phyloP scores from a whole-genome alignment of 2,113 vertebrate genomes.

The Oryzias celebensis region DNA sequence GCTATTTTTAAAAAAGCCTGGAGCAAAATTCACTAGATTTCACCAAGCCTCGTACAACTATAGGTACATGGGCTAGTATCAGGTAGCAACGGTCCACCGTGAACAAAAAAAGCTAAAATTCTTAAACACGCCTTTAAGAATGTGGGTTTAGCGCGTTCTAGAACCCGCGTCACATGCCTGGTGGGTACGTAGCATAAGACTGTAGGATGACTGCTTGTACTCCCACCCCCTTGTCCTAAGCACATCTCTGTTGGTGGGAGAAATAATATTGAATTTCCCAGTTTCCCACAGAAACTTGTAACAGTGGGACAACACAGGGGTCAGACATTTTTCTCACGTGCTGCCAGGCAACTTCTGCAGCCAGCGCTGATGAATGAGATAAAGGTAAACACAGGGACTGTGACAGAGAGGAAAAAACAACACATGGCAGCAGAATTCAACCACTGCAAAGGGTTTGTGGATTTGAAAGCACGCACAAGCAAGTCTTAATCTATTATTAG shows the following conservation, averaged over 20 bases:
- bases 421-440: slow-evolving; percentile 24
- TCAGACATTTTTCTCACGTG: slow-evolving; percentile 53
- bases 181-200: too few species aligned
- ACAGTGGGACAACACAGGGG: slow-evolving; percentile 19
- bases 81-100: too few species aligned
- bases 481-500: slow-evolving; percentile 8
- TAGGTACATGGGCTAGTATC: too few species aligned
- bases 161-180: too few species aligned
- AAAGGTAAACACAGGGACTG: slow-evolving; percentile 39
- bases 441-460: slow-evolving; percentile 13
- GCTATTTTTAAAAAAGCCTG: too few species aligned
- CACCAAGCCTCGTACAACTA: too few species aligned
- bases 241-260: slow-evolving; percentile 54
- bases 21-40: too few species aligned
- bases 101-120: too few species aligned
- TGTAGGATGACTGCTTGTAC: neutral
- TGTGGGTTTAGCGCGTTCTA: too few species aligned
- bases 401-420: slow-evolving; percentile 24
- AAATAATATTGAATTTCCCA: slow-evolving; percentile 64
- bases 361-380: slow-evolving; percentile 44
- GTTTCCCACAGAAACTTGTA: slow-evolving; percentile 64
- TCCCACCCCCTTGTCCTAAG: slow-evolving; percentile 21
- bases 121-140: too few species aligned
- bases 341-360: slow-evolving; percentile 42
- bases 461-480: slow-evolving; percentile 13